Base-by-base conservation (phyloP, 1,140 invertebrate genomes). In the Papilio dardanus region DNA sequence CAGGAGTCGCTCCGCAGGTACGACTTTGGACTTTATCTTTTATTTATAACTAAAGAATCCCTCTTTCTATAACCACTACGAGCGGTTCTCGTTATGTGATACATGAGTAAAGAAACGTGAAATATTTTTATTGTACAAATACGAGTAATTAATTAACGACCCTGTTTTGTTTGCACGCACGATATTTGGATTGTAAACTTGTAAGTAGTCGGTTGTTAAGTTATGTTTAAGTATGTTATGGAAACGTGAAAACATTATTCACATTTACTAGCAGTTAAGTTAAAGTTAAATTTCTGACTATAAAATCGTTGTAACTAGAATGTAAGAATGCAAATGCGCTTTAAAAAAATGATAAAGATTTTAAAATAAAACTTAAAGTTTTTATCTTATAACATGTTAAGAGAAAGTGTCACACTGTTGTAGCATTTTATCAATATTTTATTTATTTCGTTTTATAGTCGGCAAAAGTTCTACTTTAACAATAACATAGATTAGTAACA, bases 31-130 rank as follows among this genome's bases (percentile, higher is more conserved):
- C 83, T 83, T n/a, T 85, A 92, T 93, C 88, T 92, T 92, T 93
- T 93, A 93, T 92, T 92, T 93, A 93, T 93, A 92, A 87, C 86
- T 85, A 85, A 86, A 84, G 80, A 83, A 81, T 82, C 77, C 80
- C 79, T 82, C 77, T 67, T 77, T 82, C 74, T 79, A 77, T 71
- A 77, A 77, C 69, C 75, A 30, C 75, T 87, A 90, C 86, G 78
- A 90, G 62, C 71, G 71, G 67, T 81, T 81, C 65, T 81, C 81
- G 46, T 54, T 19, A 33, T 33, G 31, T 33, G 6, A 35, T 31
- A n/a, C n/a, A 66, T 19, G 2, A 66, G n/a, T 35, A 54, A 54
- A 54, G 31, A 28, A 69, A 35, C 30, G 40, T 46, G 19, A 71
- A 73, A 73, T 33, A 54, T 31, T 58, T 73, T 73, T 31, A 8